A percentile compares a stretch with the other conserved stretches of the same genome.
Evolutionary conservation across 1,140 invertebrate genomes (phyloP).

Genomic region (Aricia agestis): DNA sequence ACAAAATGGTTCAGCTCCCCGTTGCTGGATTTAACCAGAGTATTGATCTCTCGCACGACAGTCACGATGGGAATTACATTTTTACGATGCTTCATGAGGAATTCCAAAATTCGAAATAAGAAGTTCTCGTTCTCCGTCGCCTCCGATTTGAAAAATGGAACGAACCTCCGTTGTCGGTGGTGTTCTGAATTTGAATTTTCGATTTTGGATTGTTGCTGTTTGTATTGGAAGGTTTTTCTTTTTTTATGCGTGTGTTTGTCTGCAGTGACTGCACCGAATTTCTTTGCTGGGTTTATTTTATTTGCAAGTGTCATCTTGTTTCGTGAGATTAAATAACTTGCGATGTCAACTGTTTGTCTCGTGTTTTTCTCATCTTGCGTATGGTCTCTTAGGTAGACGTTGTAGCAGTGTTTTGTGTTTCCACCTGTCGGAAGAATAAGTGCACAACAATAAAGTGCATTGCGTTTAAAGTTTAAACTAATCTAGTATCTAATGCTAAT

Average conservation of each 20-base stretch:
- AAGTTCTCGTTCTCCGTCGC: constrained; percentile 36
- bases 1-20: constrained; percentile 44
- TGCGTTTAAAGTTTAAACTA: not conserved
- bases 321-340: not conserved
- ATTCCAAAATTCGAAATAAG: constrained; percentile 40
- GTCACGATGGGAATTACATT: constrained; percentile 42
- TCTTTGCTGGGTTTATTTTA: not conserved
- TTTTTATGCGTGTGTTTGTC: constrained; percentile 4
- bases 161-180: constrained; percentile 30
- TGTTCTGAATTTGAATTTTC: constrained; percentile 3
- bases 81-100: constrained; percentile 36
- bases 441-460: not conserved
- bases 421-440: not conserved
- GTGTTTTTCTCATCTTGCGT: not conserved
- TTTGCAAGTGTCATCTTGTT: not conserved
- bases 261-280: not conserved
- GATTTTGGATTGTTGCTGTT: not conserved
- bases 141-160: constrained; percentile 34
- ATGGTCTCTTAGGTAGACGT: not conserved
- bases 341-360: not conserved
- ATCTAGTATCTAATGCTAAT: not conserved
- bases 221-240: not conserved
- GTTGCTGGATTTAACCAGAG: constrained; percentile 42
- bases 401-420: not conserved
- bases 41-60: constrained; percentile 49